Base-by-base conservation (phyloP, 2,888 invertebrate species). In the Rhamnusium bicolor region DNA sequence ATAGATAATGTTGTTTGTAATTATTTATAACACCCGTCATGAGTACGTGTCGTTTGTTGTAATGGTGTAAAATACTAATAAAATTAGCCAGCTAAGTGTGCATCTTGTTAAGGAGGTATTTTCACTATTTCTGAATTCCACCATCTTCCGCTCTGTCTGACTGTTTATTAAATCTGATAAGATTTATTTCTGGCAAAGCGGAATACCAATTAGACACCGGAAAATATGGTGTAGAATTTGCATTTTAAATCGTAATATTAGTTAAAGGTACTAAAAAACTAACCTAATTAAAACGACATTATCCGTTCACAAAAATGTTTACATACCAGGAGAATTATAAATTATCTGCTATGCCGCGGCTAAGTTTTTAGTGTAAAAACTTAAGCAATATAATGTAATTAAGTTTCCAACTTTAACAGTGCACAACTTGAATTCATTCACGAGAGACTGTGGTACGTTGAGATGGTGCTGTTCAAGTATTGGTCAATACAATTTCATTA, bases 161-260 rank as follows among this genome's bases (percentile, higher is more conserved):
- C 58, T 58, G 32, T 58, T 16, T 58, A 58, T 58, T 58, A 58
- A 58, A 58, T 58, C 32, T 32, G 58, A 58, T 58, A 58, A 58
- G 58, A 58, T 58, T 58, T 58, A 58, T 58, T 58, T 58, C 18
- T 32, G 32, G 6, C 58, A 29, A 18, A 32, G 21, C 32, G 19
- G 58, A 58, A 58, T 40, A 58, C 32, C 58, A 58, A 58, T 58
- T 58, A 40, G 58, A n/a, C 7, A 16, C 10, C 18, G 32, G 24
- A 58, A 32, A 58, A 58, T 58, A 54, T 58, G 58, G 32, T 19
- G 16, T 4, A 14, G 54, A 58, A 56, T 32, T 58, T 58, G 10
- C 58, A 8, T 7, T 12, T 32, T 58, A 58, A 58, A 58, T 18
- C 10, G 40, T 32, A 32, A 58, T 58, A 32, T 58, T 58, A 32